These are phyloP conservation scores for Spodoptera picta DNA, from an alignment of 2,888 invertebrate species.

Conservation along the genomic window DNA sequence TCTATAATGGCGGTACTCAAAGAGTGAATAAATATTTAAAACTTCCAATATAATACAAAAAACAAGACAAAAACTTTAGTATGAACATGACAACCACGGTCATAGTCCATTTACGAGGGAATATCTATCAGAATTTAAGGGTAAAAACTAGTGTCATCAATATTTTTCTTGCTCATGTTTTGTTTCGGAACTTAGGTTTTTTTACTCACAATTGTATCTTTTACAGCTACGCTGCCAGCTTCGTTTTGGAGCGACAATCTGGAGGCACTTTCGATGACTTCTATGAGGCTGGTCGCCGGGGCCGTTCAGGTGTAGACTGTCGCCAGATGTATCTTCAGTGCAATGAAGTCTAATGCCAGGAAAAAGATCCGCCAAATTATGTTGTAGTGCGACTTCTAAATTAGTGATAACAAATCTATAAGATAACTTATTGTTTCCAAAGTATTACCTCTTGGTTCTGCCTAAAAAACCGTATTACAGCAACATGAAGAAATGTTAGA, in stretches of 20 bases:
- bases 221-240: constrained; percentile 95
- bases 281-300: constrained; percentile 95
- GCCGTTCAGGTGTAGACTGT: constrained; percentile 95
- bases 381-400: constrained; percentile 56
- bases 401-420: constrained; percentile 59
- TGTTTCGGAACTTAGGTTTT: no score
- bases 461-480: constrained; percentile 24
- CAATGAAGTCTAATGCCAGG: constrained; percentile 92
- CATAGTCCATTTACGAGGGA: no score
- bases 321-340: constrained; percentile 95
- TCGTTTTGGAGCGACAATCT: constrained; percentile 93
- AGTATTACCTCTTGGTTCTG: constrained; percentile 43
- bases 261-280: constrained; percentile 93
- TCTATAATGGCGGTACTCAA: no score
- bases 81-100: no score
- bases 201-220: neutral
- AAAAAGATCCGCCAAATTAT: constrained; percentile 56
- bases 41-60: no score
- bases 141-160: no score
- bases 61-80: no score
- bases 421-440: constrained; percentile 53
- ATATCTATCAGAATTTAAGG: no score
- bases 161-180: no score
- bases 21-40: no score
- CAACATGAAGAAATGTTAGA: constrained; percentile 28